Evolutionary conservation across 2,113 vertebrate species (phyloP).

Genomic region (Gambusia affinis): DNA sequence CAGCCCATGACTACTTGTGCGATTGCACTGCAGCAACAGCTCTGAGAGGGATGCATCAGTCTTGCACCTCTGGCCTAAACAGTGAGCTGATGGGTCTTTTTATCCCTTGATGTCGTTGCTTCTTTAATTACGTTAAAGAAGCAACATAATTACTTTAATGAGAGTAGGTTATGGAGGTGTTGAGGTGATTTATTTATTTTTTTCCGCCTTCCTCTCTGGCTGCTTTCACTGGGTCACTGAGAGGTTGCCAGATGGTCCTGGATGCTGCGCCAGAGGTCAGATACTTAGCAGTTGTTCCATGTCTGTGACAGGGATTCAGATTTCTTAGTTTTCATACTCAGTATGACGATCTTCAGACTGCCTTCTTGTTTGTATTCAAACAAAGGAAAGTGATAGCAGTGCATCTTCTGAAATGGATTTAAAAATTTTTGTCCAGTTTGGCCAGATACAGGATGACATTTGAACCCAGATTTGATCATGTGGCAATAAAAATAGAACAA

Average conservation of each 20-base stretch:
- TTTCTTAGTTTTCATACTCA: background rate
- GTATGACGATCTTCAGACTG: background rate
- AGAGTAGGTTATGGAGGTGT: slow-evolving; percentile 11
- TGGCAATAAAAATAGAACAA: slow-evolving; percentile 9
- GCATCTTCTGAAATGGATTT: background rate
- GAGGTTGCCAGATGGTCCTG: slow-evolving; percentile 49
- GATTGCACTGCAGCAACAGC: slow-evolving; percentile 63
- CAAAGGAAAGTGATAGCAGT: background rate
- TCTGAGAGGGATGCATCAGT: slow-evolving; percentile 51
- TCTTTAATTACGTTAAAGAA: slow-evolving; percentile 10
- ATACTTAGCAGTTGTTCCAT: slow-evolving; percentile 15
- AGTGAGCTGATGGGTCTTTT: slow-evolving; percentile 32
- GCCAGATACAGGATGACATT: background rate
- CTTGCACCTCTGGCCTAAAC: slow-evolving; percentile 20
- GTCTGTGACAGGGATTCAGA: slow-evolving; percentile 10
- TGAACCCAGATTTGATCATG: slow-evolving; percentile 18
- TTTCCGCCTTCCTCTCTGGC: background rate
- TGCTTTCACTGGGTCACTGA: slow-evolving; percentile 41
- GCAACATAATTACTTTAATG: background rate
- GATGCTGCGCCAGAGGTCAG: slow-evolving; percentile 52
- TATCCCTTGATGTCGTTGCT: background rate
- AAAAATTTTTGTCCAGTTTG: background rate
- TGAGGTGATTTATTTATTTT: slow-evolving; percentile 1
- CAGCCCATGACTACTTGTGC: slow-evolving; percentile 36
- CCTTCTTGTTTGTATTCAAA: background rate